These are phyloP conservation scores for Siniperca obscura DNA, from an alignment of 2,797 vertebrate species.

Conservation along the genomic window DNA sequence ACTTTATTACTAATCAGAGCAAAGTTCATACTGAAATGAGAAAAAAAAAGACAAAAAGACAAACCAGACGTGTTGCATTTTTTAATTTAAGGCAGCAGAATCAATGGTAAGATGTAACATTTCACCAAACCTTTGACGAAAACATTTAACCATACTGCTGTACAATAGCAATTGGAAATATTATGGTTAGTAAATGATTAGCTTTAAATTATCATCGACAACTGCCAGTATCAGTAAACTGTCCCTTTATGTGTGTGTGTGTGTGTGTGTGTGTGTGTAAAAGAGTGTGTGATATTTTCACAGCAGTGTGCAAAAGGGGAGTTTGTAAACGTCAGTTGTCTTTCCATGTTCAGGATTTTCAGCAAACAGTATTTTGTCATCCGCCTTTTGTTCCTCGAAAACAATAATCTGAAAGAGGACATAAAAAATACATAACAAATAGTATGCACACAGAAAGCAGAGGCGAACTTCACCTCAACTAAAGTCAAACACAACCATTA, in stretches of 20 bases:
- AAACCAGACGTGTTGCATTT: not conserved
- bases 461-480: not conserved
- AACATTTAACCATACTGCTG: not conserved
- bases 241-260: not conserved
- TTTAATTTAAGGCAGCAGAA: not conserved
- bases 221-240: not conserved
- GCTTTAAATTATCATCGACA: not conserved
- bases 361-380: constrained; percentile 84
- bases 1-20: constrained; percentile 6
- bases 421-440: not conserved
- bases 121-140: not conserved
- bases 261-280: not conserved
- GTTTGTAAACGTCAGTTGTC: constrained; percentile 86
- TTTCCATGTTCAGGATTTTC: constrained; percentile 88
- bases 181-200: constrained; percentile 6
- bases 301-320: constrained; percentile 79
- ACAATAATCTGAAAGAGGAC: constrained; percentile 86
- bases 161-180: not conserved
- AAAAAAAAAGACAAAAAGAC: not conserved
- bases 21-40: constrained; percentile 36
- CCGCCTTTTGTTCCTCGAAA: constrained; percentile 89
- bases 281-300: constrained; percentile 56
- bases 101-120: constrained; percentile 11
- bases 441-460: not conserved
- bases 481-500: not conserved